A percentile compares a stretch with the other conserved stretches of the same genome.
These are phyloP conservation scores for Parnassius orleans DNA, from an alignment of 2,888 invertebrate species.

Conservation along the genomic window DNA sequence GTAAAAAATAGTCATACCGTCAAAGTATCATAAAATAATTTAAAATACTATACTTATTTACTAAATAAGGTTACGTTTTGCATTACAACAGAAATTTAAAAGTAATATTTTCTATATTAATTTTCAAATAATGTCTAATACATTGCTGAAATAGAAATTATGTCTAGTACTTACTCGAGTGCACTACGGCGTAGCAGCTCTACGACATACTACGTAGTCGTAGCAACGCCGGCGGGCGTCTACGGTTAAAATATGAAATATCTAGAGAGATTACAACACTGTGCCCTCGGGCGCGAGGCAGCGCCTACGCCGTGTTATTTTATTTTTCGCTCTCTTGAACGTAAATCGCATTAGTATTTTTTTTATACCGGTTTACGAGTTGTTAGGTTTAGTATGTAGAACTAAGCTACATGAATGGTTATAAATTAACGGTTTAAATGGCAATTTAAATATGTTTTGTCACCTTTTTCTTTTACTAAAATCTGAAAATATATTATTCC, in stretches of 20 bases:
- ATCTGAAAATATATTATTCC: no score
- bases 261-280: conserved; percentile 72
- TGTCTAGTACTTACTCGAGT: conserved; percentile 28
- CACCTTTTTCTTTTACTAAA: no score
- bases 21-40: no score
- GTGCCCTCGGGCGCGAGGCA: conserved; percentile 63
- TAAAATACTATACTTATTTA: no score
- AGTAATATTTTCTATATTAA: no score
- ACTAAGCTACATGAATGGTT: conserved; percentile 33
- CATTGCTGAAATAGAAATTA: conserved; percentile 14
- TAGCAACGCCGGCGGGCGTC: conserved; percentile 63
- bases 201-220: conserved; percentile 58
- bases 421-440: not conserved
- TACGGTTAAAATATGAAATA: conserved; percentile 71
- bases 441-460: no score
- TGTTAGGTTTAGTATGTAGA: conserved; percentile 44
- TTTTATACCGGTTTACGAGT: conserved; percentile 57
- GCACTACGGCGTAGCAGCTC: conserved; percentile 53
- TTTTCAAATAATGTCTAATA: not conserved
- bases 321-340: conserved; percentile 77
- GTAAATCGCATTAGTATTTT: conserved; percentile 54
- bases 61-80: no score
- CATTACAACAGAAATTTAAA: no score
- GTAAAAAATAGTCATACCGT: no score
- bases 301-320: conserved; percentile 76